Percentiles rank a stretch among this genome's conserved stretches.
phyloP scores from a whole-genome alignment of 1,140 invertebrate species.

The Hypsibius dujardini region DNA sequence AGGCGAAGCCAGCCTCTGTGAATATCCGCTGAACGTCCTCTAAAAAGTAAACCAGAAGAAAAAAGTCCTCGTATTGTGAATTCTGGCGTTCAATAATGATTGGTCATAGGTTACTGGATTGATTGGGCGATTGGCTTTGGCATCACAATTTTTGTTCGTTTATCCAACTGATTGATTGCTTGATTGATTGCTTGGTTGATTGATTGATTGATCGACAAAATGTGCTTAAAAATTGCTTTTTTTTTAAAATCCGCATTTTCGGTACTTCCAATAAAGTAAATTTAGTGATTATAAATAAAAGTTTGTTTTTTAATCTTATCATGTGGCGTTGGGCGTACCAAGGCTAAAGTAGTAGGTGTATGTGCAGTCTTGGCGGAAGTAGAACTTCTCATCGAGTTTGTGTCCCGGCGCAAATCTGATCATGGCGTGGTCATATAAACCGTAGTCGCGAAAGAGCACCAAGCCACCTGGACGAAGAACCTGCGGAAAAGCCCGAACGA shows the following conservation, averaged over 20 bases:
- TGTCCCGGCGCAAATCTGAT: conserved; percentile 74
- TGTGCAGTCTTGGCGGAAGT: conserved; percentile 91
- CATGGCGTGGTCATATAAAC: conserved; percentile 92
- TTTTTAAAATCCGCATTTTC: not conserved
- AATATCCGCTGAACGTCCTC: conserved; percentile 48
- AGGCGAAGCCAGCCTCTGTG: conserved; percentile 47
- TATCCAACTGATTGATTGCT: too few species aligned
- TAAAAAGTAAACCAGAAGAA: conserved; percentile 32
- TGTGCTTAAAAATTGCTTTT: not conserved
- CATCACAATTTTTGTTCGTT: not conserved
- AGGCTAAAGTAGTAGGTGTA: conserved; percentile 38
- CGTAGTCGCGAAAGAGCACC: conserved; percentile 85
- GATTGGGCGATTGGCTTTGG: not conserved
- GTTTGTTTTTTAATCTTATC: too few species aligned
- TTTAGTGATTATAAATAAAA: too few species aligned
- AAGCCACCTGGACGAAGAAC: conserved; percentile 60
- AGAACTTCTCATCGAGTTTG: conserved; percentile 84
- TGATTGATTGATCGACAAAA: not conserved
- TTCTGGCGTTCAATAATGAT: not conserved
- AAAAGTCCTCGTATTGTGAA: conserved; percentile 21
- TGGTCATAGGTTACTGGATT: conserved; percentile 15
- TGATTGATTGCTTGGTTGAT: too few species aligned
- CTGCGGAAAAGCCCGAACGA: conserved; percentile 23
- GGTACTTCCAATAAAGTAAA: not conserved
- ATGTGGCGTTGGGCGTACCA: conserved; percentile 20